Base-by-base conservation (phyloP, 2,113 vertebrate species). In the Sinocyclocheilus maitianheensis region DNA sequence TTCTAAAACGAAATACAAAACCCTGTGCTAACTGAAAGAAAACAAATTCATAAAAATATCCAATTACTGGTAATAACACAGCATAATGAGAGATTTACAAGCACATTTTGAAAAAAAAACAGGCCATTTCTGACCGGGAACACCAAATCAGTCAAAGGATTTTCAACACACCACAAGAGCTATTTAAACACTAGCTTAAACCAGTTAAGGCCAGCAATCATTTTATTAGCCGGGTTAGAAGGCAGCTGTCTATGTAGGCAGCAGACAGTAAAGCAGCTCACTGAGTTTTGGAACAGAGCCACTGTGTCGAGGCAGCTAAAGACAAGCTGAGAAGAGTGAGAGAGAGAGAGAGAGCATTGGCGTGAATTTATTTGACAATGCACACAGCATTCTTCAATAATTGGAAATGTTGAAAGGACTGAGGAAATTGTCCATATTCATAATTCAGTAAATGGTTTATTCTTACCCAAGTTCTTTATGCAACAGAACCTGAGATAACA, bases 401-500 rank as follows among this genome's bases (percentile, higher is more conserved):
- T 93, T 94, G 93, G 91, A 94, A 94, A 89, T 77, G 89, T 86
- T 86, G 86, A 60, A 78, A 89, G 14, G 89, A 89, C 87, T 88
- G 85, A 88, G 87, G 58, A 85, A 92, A 93, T 93, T 92, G 90
- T 81, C 89, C 92, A 94, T 94, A 94, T 94, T 94, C 93, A 94
- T 93, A 93, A 92, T 91, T 93, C 92, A 92, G 92, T 93, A 94
- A 94, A 94, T 91, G 91, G 91, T 93, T 88, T 89, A 89, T 92
- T 93, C 91, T 86, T 87, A 90, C 88, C 88, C 67, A 87, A 74
- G 91, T 92, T 92, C 93, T 94, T 93, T 91, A 93, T 89, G 93
- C 90, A 90, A 91, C 92, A 78, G 87, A 80, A 90, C 88, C 86
- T 18, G 74, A 90, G 93, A 94, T 94, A 94, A 91, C 86, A 92